Base-by-base conservation (phyloP, 2,888 invertebrate species). In the Smittia aterrima region DNA sequence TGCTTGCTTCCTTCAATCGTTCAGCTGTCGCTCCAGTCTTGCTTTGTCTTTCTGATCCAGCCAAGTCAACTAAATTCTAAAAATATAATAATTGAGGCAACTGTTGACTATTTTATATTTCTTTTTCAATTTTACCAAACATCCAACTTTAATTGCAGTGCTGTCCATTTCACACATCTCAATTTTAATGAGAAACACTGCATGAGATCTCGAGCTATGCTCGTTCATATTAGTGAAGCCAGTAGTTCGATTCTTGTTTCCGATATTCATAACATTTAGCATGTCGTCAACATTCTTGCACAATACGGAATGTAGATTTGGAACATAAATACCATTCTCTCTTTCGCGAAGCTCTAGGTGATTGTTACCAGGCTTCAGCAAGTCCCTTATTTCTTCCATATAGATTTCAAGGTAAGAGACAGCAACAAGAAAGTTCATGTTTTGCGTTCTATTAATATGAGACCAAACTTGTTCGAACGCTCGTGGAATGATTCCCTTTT, bases 221-320 rank as follows among this genome's bases (percentile, higher is more conserved):
- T 96, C 96, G 85, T 99, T 99, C 97, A 98, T 98, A 82, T 97
- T 94, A 72, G 97, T 98, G 76, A 94, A 90, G 25, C 93, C 98
- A 67, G 96, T 92, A n/a, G 96, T 94, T 78, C 99, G 89, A 84
- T 96, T 94, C 78, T 90, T 88, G 84, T 98, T 97, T 71, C 99
- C 99, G 64, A 91, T 86, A 77, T 90, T 89, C 98, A 99, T 96
- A 58, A 97, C 90, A 78, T 92, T 90, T 77, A 95, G 88, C 86
- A 99, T 98, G 84, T 99, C 98, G 77, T 89, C 89, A 13, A 94
- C 92, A 77, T 92, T 95, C 83, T 96, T 96, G 81, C 98, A 98
- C 74, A 96, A 93, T 80, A 95, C 92, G 1, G 96, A 93, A 79
- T 96, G 94, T 80, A 98, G 86, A 85, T 97, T 95, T 77, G 96